Base-by-base conservation (phyloP, 2,888 invertebrate genomes). In the Eucera pruinosa region DNA sequence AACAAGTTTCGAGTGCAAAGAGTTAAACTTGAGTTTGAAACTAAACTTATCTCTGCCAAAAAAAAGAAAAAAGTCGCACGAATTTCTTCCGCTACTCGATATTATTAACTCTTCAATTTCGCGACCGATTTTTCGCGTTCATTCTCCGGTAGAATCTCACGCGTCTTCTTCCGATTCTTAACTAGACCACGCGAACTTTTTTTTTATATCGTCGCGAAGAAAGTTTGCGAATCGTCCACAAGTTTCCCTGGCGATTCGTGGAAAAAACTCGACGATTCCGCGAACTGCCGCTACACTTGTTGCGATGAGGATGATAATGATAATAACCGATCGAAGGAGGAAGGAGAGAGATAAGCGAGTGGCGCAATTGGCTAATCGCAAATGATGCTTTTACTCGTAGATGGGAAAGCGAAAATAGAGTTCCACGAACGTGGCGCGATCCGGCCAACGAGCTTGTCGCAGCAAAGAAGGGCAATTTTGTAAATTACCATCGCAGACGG, bases 401-500 rank as follows among this genome's bases (percentile, higher is more conserved):
- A 23, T 36, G 36, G 65, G 30, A 71, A 71, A 74, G 20, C 30
- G 75, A 74, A 75, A 74, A 68, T 61, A 55, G 68, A 18, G 55
- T 74, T 74, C 73, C 55, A 41, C 72, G 73, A 74, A 55, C 23
- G 54, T 74, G 71, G 72, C 55, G 33, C 72, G 72, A 72, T 57
- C 23, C 52, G 36, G 18, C 18, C 54, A 67, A 66, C 60, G 66
- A 64, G 60, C 52, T 43, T 27, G 52, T 45, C 75, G 74, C 65
- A 36, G 62, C 61, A 36, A 83, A 80, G 83, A 80, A 78, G 80
- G 61, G 83, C 83, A 85, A 85, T 85, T 83, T 78, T 71, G 75
- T 83, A 80, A 85, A 85, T 83, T 62, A 85, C 75, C 64, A 52
- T 50, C 57, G 81, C 75, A 85, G 84, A 85, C 85, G 72, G 66